These are phyloP conservation scores for Rhinoraja longicauda DNA, from an alignment of 2,797 vertebrate species.

Conservation along the genomic window DNA sequence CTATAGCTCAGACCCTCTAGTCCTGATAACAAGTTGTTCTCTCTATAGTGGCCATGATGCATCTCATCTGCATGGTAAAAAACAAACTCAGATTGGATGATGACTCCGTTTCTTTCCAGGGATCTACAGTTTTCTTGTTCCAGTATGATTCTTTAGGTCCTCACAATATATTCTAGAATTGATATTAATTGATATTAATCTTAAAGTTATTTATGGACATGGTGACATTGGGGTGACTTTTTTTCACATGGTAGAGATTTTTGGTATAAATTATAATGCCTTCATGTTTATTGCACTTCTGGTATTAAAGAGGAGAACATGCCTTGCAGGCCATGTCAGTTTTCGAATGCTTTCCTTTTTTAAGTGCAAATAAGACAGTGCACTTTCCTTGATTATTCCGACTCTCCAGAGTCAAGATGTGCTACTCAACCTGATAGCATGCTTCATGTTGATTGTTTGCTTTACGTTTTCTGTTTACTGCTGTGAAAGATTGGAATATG, in stretches of 20 bases:
- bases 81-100: too few species aligned
- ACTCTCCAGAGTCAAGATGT: constrained; percentile 4
- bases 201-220: not conserved
- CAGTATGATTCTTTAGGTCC: not conserved
- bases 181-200: not conserved
- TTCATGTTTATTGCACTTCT: not conserved
- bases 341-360: not conserved
- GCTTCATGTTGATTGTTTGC: not conserved
- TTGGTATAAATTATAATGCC: not conserved
- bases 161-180: not conserved
- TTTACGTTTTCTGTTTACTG: not conserved
- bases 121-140: too few species aligned
- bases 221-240: not conserved
- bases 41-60: too few species aligned
- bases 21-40: too few species aligned
- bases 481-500: not conserved
- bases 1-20: too few species aligned
- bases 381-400: not conserved
- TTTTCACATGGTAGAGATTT: not conserved
- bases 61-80: too few species aligned
- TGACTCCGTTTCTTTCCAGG: too few species aligned
- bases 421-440: not conserved
- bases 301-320: not conserved
- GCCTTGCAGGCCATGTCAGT: not conserved
- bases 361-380: not conserved